phyloP scores from a whole-genome alignment of 2,888 invertebrate species.

The Amiota minor region DNA sequence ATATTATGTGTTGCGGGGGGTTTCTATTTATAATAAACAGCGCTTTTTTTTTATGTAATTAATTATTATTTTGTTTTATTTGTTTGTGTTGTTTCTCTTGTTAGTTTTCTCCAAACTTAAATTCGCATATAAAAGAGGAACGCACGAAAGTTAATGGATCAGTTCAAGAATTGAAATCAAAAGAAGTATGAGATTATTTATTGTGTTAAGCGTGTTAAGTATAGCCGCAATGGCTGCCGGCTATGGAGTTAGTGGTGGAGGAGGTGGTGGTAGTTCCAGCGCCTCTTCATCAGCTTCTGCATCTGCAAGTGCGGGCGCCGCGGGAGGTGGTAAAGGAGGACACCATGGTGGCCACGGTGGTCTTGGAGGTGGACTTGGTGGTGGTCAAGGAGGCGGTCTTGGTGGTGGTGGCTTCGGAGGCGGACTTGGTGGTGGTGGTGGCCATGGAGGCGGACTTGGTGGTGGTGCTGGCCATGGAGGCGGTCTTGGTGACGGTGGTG shows the following conservation, averaged over 20 bases:
- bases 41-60: slow-evolving; percentile 10
- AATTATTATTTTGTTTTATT: slow-evolving; percentile 13
- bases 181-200: slow-evolving; percentile 57
- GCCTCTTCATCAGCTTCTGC: slow-evolving; percentile 33
- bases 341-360: slow-evolving; percentile 21
- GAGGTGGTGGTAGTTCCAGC: slow-evolving; percentile 32
- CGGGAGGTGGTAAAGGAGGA: slow-evolving; percentile 26
- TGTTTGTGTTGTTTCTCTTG: not conserved
- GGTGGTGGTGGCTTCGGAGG: slow-evolving; percentile 14
- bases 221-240: slow-evolving; percentile 53
- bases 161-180: slow-evolving; percentile 12
- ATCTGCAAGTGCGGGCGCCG: slow-evolving; percentile 24
- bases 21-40: not conserved
- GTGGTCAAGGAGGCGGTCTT: slow-evolving; percentile 33
- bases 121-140: slow-evolving; percentile 26
- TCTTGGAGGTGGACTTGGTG: not conserved
- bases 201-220: slow-evolving; percentile 40
- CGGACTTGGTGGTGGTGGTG: slow-evolving; percentile 28
- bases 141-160: slow-evolving; percentile 7
- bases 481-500: slow-evolving; percentile 13
- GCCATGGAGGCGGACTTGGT: slow-evolving; percentile 21
- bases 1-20: not conserved
- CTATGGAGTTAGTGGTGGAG: slow-evolving; percentile 43
- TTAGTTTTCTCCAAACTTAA: not conserved
- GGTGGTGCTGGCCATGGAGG: slow-evolving; percentile 26